Evolutionary conservation across 2,888 invertebrate genomes (phyloP).

Genomic region (Ochropleura plecta): DNA sequence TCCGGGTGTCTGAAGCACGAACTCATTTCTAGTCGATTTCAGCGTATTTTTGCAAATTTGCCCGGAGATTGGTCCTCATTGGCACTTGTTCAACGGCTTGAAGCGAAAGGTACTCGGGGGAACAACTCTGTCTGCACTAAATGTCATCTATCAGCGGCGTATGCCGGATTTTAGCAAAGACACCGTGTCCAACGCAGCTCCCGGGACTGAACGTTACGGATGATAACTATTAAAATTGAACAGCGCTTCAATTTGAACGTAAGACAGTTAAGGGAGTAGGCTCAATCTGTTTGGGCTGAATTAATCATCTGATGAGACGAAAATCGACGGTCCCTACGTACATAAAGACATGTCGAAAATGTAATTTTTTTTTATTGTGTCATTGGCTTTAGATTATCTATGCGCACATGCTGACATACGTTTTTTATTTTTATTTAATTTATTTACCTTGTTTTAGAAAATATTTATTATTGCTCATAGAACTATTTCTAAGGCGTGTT

Average conservation of each 20-base stretch:
- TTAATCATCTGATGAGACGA: not conserved
- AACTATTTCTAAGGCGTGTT: no score
- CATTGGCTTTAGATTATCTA: no score
- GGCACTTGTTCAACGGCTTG: conserved; percentile 87
- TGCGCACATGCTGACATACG: no score
- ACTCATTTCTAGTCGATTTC: conserved; percentile 53
- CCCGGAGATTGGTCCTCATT: conserved; percentile 81
- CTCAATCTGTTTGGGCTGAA: conserved; percentile 25
- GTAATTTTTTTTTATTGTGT: no score
- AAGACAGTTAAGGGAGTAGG: conserved; percentile 44
- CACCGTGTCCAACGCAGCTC: conserved; percentile 81
- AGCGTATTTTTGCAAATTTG: conserved; percentile 75
- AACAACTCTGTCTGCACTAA: conserved; percentile 86
- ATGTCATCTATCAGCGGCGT: conserved; percentile 85
- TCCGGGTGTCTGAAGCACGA: conserved; percentile 24
- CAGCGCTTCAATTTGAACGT: conserved; percentile 58
- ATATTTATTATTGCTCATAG: no score
- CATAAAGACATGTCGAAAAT: no score
- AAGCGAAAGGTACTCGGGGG: conserved; percentile 86
- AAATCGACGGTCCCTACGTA: no score
- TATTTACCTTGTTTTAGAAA: no score
- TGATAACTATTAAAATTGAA: conserved; percentile 74
- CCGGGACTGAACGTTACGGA: conserved; percentile 76
- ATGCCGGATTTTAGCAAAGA: conserved; percentile 81
- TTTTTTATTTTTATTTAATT: no score